phyloP scores from a whole-genome alignment of 2,797 vertebrate species.

The Semotilus atromaculatus region DNA sequence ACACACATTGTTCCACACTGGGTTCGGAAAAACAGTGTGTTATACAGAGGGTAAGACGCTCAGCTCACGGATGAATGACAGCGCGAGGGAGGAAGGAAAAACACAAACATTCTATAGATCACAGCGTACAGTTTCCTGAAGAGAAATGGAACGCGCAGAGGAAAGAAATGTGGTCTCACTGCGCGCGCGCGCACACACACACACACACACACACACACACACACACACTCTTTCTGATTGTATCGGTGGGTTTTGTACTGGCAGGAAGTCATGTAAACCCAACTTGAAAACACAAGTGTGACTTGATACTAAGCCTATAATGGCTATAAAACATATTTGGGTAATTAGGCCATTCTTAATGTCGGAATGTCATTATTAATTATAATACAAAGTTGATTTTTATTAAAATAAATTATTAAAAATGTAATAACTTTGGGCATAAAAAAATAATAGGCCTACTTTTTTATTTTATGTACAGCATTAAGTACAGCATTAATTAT shows the following conservation, averaged over 20 bases:
- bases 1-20: slow-evolving; percentile 68
- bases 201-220: no score
- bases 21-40: slow-evolving; percentile 69
- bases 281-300: not conserved
- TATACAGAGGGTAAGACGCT: slow-evolving; percentile 51
- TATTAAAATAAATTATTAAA: no score
- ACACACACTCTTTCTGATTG: no score
- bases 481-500: no score
- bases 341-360: not conserved
- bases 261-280: slow-evolving; percentile 21
- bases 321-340: not conserved
- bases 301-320: not conserved
- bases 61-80: slow-evolving; percentile 51
- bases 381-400: no score
- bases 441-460: no score
- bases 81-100: slow-evolving; percentile 45
- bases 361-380: not conserved
- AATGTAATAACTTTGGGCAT: no score
- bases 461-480: not conserved
- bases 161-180: slow-evolving; percentile 69
- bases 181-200: slow-evolving; percentile 38
- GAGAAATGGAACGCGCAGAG: slow-evolving; percentile 77
- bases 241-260: slow-evolving; percentile 25
- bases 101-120: slow-evolving; percentile 43
- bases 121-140: slow-evolving; percentile 75